Conservation (phyloP, 2,797 vertebrate genomes). For the Sebastes glaucus region DNA sequence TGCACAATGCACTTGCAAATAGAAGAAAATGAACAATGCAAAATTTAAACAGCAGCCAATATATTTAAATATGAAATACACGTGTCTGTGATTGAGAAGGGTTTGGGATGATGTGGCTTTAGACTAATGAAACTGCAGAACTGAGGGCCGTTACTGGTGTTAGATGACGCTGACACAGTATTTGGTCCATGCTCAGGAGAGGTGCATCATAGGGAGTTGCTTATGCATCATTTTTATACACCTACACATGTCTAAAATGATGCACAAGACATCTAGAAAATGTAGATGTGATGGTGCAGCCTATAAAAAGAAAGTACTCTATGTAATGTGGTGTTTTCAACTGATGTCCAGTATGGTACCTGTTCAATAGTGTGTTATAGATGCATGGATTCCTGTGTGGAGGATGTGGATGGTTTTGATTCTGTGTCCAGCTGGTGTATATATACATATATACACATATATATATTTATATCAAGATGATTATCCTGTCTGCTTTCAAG, state of each 20-base stretch:
- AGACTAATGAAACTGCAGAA: background rate
- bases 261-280: background rate
- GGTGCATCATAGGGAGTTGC: slow-evolving; percentile 1
- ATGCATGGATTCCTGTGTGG: background rate
- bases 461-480: slow-evolving; percentile 34
- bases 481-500: slow-evolving; percentile 41
- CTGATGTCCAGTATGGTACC: background rate
- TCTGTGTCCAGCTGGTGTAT: background rate
- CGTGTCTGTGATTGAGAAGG: background rate
- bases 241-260: background rate
- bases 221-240: slow-evolving; percentile 13
- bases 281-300: background rate
- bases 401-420: background rate
- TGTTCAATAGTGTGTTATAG: background rate
- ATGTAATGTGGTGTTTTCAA: background rate
- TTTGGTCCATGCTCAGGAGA: slow-evolving; percentile 1
- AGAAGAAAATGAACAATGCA: background rate
- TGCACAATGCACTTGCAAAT: background rate
- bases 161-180: slow-evolving; percentile 1
- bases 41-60: background rate
- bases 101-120: background rate
- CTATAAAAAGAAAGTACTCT: background rate
- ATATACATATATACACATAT: background rate
- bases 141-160: background rate
- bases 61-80: background rate